Percentiles rank a stretch among this genome's conserved stretches.
Evolutionary conservation across 2,797 vertebrate genomes (phyloP).

Genomic region (Rhinichthys osculus): DNA sequence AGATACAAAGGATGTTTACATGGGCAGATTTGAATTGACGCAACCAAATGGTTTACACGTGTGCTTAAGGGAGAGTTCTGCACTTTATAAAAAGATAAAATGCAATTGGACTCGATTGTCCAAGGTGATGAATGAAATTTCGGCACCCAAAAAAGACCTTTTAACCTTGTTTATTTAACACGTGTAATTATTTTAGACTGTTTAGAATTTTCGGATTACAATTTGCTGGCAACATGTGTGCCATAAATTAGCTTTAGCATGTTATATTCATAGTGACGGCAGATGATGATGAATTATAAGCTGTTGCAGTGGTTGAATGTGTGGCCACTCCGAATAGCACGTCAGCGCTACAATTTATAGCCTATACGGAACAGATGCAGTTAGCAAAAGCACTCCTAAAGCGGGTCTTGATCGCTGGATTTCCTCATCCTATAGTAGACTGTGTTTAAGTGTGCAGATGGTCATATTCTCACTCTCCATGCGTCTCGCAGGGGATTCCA

Average conservation of each 20-base stretch:
- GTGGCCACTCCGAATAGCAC: background rate
- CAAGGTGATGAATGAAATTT: conserved; percentile 9
- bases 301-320: conserved; percentile 19
- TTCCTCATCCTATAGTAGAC: conserved; percentile 20
- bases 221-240: conserved; percentile 32
- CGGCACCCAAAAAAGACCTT: conserved; percentile 23
- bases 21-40: conserved; percentile 4
- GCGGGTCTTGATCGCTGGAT: conserved; percentile 17
- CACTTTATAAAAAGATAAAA: conserved; percentile 15
- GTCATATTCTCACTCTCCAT: conserved; percentile 51
- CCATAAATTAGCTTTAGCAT: conserved; percentile 43
- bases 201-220: conserved; percentile 48
- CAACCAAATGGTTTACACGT: conserved; percentile 39
- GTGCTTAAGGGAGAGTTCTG: conserved; percentile 2
- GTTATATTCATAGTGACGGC: conserved; percentile 19
- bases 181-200: conserved; percentile 37
- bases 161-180: conserved; percentile 27
- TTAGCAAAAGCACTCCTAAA: conserved; percentile 14
- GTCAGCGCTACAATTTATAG: conserved; percentile 16
- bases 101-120: background rate
- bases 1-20: conserved; percentile 62
- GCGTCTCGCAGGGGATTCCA: conserved; percentile 88
- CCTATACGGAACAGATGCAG: conserved; percentile 24
- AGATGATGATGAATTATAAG: conserved; percentile 52
- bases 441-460: conserved; percentile 19